Evolutionary conservation across 2,797 vertebrate species (phyloP), one percentile per base, ranked within the genome.

Genomic region (Helostoma temminkii): DNA sequence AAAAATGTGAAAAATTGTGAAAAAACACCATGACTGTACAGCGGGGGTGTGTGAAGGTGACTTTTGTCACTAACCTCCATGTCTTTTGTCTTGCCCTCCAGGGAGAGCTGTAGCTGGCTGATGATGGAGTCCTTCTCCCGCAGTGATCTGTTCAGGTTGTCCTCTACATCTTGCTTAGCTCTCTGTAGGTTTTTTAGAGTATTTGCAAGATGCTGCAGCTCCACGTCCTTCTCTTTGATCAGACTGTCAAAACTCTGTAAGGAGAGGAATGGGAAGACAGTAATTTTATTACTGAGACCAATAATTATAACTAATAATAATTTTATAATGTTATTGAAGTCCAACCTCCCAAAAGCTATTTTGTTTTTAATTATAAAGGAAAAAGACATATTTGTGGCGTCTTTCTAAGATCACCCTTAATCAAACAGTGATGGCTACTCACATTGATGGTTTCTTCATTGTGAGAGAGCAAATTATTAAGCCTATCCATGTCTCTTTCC

Each of bases 151-250:
- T 95, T 93, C 18, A 94, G 93, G 85, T 94, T 94, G 72, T 95
- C 92, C 82, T 96, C 93, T 15, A 93, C 91, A 58, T 95, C 95
- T 76, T 95, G 94, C 50, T 95, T 95, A 45, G 91, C 89, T 87
- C 92, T 93, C 82, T 95, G 92, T 68, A 95, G 91, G 71, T 88
- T 92, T 77, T 96, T 96, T 30, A 93, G 83, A 1, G 94, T 95
- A 71, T 93, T 94, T 68, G 89, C 85, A 47, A 95, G 94, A 74
- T 96, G 95, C 82, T 95, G 92, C 76, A 96, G 88, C 84, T 95
- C 96, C 19, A 88, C 83, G 50, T 96, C 96, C 71, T 96, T 95
- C 88, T 95, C 97, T 81, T 91, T 95, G 76, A 96, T 88, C 36
- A 94, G 58, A 46, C 84, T 80, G 65, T 96, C 93, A 46, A 96